These are phyloP conservation scores for Threskiornis aethiopicus DNA, from an alignment of 2,797 vertebrate genomes.

Conservation along the genomic window DNA sequence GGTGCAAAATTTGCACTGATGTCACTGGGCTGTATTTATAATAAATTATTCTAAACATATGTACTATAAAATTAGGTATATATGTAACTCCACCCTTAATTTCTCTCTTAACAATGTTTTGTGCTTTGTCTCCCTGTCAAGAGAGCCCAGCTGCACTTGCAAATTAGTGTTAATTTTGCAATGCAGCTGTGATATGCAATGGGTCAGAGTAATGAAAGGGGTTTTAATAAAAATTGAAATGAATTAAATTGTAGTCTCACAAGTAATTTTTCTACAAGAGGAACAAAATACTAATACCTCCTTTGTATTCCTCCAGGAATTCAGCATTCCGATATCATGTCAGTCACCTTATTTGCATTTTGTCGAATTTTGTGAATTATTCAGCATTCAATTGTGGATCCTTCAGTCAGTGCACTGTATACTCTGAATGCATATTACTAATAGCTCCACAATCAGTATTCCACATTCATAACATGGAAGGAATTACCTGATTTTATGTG, in stretches of 20 bases:
- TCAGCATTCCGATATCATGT: neutral
- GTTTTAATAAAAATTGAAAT: slow-evolving; percentile 36
- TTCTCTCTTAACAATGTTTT: neutral
- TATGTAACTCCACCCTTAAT: neutral
- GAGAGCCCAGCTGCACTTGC: slow-evolving; percentile 34
- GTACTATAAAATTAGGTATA: neutral
- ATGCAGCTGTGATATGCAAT: slow-evolving; percentile 36
- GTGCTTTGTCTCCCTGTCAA: neutral
- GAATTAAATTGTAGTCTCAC: neutral
- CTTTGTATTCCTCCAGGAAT: neutral
- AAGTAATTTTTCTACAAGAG: slow-evolving; percentile 1
- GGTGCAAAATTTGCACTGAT: neutral
- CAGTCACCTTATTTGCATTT: slow-evolving; percentile 52
- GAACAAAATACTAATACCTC: slow-evolving; percentile 34
- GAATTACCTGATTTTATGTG: slow-evolving; percentile 32
- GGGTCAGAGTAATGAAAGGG: slow-evolving; percentile 22
- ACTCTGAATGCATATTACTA: neutral
- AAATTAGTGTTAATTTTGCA: slow-evolving; percentile 37
- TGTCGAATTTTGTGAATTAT: slow-evolving; percentile 30
- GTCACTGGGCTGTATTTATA: neutral
- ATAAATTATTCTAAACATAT: neutral
- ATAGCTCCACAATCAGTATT: slow-evolving; percentile 29
- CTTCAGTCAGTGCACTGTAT: neutral
- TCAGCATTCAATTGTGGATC: neutral
- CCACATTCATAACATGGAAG: neutral